Base-by-base conservation (phyloP, 2,888 invertebrate species). In the Thereva nobilitata region DNA sequence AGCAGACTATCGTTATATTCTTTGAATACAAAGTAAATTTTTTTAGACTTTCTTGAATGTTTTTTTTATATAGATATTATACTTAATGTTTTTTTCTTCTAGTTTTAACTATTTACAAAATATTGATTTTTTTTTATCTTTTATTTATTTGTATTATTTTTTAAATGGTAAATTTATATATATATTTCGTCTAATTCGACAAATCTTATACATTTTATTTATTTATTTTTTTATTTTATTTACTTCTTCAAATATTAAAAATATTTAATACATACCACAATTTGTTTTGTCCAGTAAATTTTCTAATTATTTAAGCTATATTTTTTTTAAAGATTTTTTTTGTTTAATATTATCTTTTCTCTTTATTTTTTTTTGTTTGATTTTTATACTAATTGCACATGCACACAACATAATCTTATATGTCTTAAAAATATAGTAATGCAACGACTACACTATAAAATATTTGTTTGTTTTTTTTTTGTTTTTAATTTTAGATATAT, bases 101-200 rank as follows among this genome's bases (percentile, higher is more conserved):
- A 47, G 6, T 7, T 50, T 23, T 50, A 50, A 41, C 45, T 61
- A 61, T 61, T 50, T 61, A 61, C 61, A 61, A 41, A 5, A 61
- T 34, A 41, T 50, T 38, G 8, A 49, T 41, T 59, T 1, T 38
- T 50, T 50, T 41, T 38, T 37, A 47, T 47, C n/a, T 23, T 23
- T 23, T 23, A 23, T 23, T 23, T 23, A 23, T 23, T 23, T 23
- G 23, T 23, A 23, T 23, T 23, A 23, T 23, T 23, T 23, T 23
- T 23, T 23, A 23, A 23, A 23, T 23, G 23, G 23, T 23, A 23
- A 23, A 23, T 23, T 23, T 23, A 23, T 23, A 23, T 23, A 10
- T 53, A 61, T 61, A 61, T 61, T 50, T 49, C 50, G 40, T 49
- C 61, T 61, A 61, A 38, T 10, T 47, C 50, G 50, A 61, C 50